These are phyloP conservation scores for Albula glossodonta DNA, from an alignment of 2,113 vertebrate species.

Conservation along the genomic window DNA sequence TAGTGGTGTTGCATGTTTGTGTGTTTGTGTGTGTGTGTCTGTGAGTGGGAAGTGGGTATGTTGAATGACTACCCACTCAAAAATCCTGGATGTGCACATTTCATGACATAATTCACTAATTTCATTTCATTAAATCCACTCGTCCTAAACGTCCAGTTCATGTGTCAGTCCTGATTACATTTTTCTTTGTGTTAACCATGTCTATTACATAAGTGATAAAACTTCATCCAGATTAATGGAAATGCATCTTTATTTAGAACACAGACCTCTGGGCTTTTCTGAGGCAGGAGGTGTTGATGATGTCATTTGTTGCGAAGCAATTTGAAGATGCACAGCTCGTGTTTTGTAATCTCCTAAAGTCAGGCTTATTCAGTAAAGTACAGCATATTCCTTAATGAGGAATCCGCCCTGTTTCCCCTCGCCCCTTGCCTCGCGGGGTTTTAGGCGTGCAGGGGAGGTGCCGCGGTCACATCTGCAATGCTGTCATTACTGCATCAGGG, in stretches of 20 bases:
- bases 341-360: constrained; percentile 16
- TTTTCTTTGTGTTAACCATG: too few relatives aligned
- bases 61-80: too few relatives aligned
- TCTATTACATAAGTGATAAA: too few relatives aligned
- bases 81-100: not conserved
- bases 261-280: too few relatives aligned
- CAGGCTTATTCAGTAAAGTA: constrained; percentile 15
- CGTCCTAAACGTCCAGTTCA: too few relatives aligned
- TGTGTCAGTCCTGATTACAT: too few relatives aligned
- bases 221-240: not conserved
- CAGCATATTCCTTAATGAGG: not conserved
- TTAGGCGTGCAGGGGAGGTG: constrained; percentile 19
- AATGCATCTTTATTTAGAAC: not conserved
- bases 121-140: not conserved
- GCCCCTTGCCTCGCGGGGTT: constrained; percentile 13
- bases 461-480: not conserved
- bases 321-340: constrained; percentile 15
- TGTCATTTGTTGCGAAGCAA: not conserved
- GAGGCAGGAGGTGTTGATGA: too few relatives aligned
- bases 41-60: too few relatives aligned
- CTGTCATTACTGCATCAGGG: not conserved
- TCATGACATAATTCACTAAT: constrained; percentile 10
- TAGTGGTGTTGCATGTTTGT: too few relatives aligned
- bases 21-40: too few relatives aligned
- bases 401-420: constrained; percentile 21